A percentile compares a stretch with the other conserved stretches of the same genome.
Conservation (phyloP, 2,888 invertebrate genomes). For the Cistogaster globosa region DNA sequence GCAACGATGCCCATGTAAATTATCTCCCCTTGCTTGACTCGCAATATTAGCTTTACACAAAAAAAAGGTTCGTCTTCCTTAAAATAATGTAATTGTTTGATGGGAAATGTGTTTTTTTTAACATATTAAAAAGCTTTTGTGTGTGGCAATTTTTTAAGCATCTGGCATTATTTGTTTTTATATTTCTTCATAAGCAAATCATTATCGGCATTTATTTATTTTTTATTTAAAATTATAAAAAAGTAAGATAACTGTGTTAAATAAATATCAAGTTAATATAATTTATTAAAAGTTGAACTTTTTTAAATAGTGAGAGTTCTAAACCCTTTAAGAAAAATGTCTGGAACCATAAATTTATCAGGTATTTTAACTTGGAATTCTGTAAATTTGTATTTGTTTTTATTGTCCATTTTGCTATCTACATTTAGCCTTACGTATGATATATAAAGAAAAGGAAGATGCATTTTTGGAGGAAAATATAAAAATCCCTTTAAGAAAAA, state of each 20-base stretch:
- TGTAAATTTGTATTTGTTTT: not conserved
- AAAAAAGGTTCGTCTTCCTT: no score
- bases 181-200: not conserved
- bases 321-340: slow-evolving; percentile 65
- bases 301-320: slow-evolving; percentile 55
- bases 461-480: no score
- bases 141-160: not conserved
- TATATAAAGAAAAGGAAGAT: no score
- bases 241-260: slow-evolving; percentile 32
- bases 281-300: slow-evolving; percentile 5
- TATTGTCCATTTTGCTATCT: no score
- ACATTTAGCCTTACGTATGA: no score
- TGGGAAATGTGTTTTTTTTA: no score
- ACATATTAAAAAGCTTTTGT: not conserved
- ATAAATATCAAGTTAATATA: slow-evolving; percentile 7
- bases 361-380: slow-evolving; percentile 54
- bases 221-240: not conserved
- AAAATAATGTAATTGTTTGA: no score
- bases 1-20: no score
- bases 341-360: slow-evolving; percentile 69
- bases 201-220: not conserved
- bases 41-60: no score
- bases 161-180: slow-evolving; percentile 12
- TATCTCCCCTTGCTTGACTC: no score
- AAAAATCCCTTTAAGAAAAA: no score